phyloP scores from a whole-genome alignment of 2,888 invertebrate genomes.

The Cataglyphis rosenhaueri region DNA sequence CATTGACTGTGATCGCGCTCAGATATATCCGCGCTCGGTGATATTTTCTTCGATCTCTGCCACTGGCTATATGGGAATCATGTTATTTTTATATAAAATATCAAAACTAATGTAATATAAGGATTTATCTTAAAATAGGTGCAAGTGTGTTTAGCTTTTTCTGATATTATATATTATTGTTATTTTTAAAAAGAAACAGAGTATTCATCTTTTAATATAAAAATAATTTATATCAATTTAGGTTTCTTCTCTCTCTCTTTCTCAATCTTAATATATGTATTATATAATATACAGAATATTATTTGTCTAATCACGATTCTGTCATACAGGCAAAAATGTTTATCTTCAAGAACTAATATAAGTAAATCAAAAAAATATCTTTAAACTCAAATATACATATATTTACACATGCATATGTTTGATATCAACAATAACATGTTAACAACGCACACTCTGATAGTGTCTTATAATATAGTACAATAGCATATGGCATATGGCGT shows the following conservation, averaged over 20 bases:
- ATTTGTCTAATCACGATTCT: background rate
- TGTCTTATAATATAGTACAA: background rate
- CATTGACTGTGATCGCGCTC: slow-evolving; percentile 23
- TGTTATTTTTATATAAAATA: background rate
- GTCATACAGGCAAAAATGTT: background rate
- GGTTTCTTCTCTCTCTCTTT: background rate
- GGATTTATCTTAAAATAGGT: background rate
- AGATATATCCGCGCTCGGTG: slow-evolving; percentile 14
- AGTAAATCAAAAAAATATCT: background rate
- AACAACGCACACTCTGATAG: background rate
- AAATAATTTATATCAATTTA: slow-evolving; percentile 3
- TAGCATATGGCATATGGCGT: background rate
- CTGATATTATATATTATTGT: background rate
- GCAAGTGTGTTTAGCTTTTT: background rate
- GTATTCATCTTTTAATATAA: background rate
- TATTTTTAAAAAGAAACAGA: background rate
- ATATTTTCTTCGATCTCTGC: slow-evolving; percentile 26
- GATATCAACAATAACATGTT: background rate
- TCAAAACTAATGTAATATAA: background rate
- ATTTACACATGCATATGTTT: background rate
- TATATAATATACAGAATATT: background rate
- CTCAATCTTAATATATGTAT: background rate
- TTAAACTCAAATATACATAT: background rate
- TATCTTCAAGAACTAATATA: background rate
- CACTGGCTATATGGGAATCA: background rate